A percentile compares a stretch with the other conserved stretches of the same genome.
Evolutionary conservation across 2,888 invertebrate genomes (phyloP).

Genomic region (Lutraria lutraria): DNA sequence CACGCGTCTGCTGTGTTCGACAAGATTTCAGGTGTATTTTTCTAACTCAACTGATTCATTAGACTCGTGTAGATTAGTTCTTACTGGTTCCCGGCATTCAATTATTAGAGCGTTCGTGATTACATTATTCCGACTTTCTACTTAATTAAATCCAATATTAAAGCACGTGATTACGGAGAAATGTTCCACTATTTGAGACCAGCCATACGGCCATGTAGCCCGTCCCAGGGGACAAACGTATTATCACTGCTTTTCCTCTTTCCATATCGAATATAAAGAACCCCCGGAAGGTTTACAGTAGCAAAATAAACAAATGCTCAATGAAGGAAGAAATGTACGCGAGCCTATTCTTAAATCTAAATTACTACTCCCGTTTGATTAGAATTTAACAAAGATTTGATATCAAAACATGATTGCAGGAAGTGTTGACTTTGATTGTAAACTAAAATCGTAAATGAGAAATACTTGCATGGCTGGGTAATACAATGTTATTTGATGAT

Average conservation of each 20-base stretch:
- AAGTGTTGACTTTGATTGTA: slow-evolving; percentile 27
- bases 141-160: slow-evolving; percentile 42
- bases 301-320: slow-evolving; percentile 48
- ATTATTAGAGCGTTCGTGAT: slow-evolving; percentile 38
- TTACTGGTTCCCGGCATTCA: slow-evolving; percentile 39
- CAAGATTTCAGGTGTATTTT: slow-evolving; percentile 43
- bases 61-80: slow-evolving; percentile 44
- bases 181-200: slow-evolving; percentile 35
- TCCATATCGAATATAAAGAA: slow-evolving; percentile 16
- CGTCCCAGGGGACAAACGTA: slow-evolving; percentile 31
- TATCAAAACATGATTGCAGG: slow-evolving; percentile 51
- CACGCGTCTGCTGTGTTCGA: slow-evolving; percentile 43
- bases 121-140: slow-evolving; percentile 38
- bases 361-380: slow-evolving; percentile 42
- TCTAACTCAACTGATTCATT: slow-evolving; percentile 33
- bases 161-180: slow-evolving; percentile 40
- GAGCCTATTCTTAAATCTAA: slow-evolving; percentile 33
- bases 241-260: background rate
- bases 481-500: background rate
- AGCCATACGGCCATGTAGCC: slow-evolving; percentile 29
- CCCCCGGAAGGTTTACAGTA: slow-evolving; percentile 21
- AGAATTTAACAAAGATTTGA: slow-evolving; percentile 32
- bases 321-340: slow-evolving; percentile 13
- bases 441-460: slow-evolving; percentile 29
- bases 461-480: background rate